A percentile compares a stretch with the other conserved stretches of the same genome.
These are phyloP conservation scores for Thecocarcelia acutangulata DNA, from an alignment of 2,888 invertebrate genomes.

Conservation along the genomic window DNA sequence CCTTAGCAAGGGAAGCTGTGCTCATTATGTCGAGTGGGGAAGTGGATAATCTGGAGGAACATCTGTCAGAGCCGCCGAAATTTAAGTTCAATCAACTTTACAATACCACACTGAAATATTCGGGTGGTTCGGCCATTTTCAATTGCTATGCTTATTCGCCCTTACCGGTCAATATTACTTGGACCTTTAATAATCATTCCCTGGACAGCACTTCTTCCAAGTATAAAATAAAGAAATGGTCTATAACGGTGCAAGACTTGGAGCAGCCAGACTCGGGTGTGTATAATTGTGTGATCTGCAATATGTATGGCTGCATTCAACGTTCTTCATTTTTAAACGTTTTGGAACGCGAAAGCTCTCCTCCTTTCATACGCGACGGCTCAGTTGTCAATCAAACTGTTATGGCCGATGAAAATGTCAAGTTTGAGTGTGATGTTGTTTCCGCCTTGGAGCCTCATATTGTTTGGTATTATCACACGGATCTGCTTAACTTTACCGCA, in stretches of 20 bases:
- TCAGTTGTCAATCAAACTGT: slow-evolving; percentile 91
- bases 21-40: slow-evolving; percentile 9
- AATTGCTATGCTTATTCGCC: slow-evolving; percentile 88
- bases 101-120: slow-evolving; percentile 84
- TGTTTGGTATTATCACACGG: slow-evolving; percentile 84
- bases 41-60: slow-evolving; percentile 20
- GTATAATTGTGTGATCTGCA: slow-evolving; percentile 93
- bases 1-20: not conserved
- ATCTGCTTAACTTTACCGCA: slow-evolving; percentile 45
- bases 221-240: slow-evolving; percentile 87
- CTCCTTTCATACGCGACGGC: slow-evolving; percentile 89
- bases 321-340: slow-evolving; percentile 87
- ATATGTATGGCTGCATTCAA: slow-evolving; percentile 88
- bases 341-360: slow-evolving; percentile 90
- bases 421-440: slow-evolving; percentile 89
- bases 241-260: slow-evolving; percentile 88
- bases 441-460: slow-evolving; percentile 92
- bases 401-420: slow-evolving; percentile 86
- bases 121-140: slow-evolving; percentile 87
- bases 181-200: slow-evolving; percentile 89
- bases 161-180: slow-evolving; percentile 88
- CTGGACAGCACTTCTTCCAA: slow-evolving; percentile 79
- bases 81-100: slow-evolving; percentile 55
- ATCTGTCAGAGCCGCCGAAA: slow-evolving; percentile 19
- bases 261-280: slow-evolving; percentile 91